Base-by-base conservation (phyloP, 2,797 vertebrate genomes). In the Hafferia zeledoni region DNA sequence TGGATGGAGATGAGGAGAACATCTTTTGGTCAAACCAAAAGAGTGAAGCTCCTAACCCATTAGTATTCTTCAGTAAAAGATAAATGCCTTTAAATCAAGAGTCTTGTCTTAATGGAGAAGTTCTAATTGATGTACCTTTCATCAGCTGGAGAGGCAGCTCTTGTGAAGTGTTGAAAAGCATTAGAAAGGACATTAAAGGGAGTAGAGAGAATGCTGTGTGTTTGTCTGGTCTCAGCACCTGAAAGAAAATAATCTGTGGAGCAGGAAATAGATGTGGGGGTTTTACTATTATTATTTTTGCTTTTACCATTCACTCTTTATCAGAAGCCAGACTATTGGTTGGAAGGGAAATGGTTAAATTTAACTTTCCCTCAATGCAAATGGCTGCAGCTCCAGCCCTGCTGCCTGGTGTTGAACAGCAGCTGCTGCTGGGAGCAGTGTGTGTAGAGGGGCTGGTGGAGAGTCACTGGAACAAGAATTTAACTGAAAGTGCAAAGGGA, bases 51-150 rank as follows among this genome's bases (percentile, higher is more conserved):
- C 57, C 68, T 70, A 53, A 69, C 28, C 39, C 27, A 19, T 60
- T 91, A 67, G 17, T 75, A 25, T 69, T 92, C 55, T 80, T 83
- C 64, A 68, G 64, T 63, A 52, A 69, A 91, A 83, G 47, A 92
- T 33, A 86, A 92, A 83, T 81, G 63, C 23, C 31, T 85, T 83
- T 39, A 77, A 83, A 74, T 93, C 39, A 80, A 90, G 52, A 33
- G 28, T 84, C 35, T 92, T 63, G 22, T 76, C 30, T 79, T 94
- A 57, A 50, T 79, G 67, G 43, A 83, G 39, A 49, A 63, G 28
- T 49, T 91, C 8, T 79, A 43, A 82, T 63, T 93, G 90, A 74
- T 86, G 49, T 72, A 9, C 13, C 63, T 95, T 89, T 94, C 64
- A 57, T 85, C 59, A 67, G 7, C 64, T 89, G 64, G 35, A 87